Evolutionary conservation across 2,888 invertebrate genomes (phyloP), one percentile per base, ranked within the genome.

Genomic region (Hyles lineata): DNA sequence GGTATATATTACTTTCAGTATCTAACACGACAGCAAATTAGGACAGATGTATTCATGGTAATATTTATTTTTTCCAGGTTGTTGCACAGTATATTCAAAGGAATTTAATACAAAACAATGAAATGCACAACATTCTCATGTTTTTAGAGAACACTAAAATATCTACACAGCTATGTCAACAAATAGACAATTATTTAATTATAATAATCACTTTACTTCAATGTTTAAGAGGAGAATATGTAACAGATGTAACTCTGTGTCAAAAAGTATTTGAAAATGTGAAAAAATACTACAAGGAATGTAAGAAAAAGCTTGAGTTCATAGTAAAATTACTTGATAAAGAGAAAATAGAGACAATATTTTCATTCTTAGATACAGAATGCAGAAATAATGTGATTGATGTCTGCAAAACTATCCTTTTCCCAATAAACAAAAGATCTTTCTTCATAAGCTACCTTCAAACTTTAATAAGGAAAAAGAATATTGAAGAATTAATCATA

Each of bases 251-350:
- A 25, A 70, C 76, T 1, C 71, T 84, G 2, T 81, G 84, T 75
- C 76, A 87, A 72, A 88, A 81, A 80, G 78, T 93, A 59, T 77
- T 94, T 1, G 86, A 79, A 43, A 89, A 88, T 58, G 76, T 91
- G 0, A 74, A 84, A 5, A 90, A 89, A 77, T 90, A 89, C 75
- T 92, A 92, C 75, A 90, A 85, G 76, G 91, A 92, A 58, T 90
- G 89, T 5, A 94, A 92, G 72, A 93, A 89, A 72, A 94, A 94
- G 80, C 76, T 92, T 3, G 92, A 93, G 70, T 93, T 93, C 74
- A 88, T 92, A 0, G 72, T 84, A 0, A 92, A 92, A 77, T 77
- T 94, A 0, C 75, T 94, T 6, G 83, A 88, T 7, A 88, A 87
- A 19, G 89, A 92, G 76, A 89, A 89, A 78, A 72, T 94, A 7